These are phyloP conservation scores for Drosophila mettleri DNA, from an alignment of 2,888 invertebrate genomes.

Conservation along the genomic window DNA sequence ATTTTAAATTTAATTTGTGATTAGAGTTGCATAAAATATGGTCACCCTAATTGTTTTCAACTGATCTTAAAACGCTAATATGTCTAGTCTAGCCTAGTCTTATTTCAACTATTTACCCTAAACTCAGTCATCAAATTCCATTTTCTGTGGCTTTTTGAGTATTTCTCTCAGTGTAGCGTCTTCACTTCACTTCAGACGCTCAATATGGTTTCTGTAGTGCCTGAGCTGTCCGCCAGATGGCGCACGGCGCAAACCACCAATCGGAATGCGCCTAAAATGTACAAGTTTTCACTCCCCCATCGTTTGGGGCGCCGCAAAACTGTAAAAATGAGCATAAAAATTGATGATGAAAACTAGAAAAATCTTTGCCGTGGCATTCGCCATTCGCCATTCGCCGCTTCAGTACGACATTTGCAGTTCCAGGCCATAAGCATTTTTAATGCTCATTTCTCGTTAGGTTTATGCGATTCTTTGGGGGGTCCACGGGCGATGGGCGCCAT, in stretches of 20 bases:
- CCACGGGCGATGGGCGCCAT: conserved; percentile 51
- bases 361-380: conserved; percentile 42
- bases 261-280: conserved; percentile 42
- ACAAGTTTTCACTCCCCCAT: neutral
- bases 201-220: conserved; percentile 83
- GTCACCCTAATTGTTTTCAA: too few relatives aligned
- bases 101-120: too few relatives aligned
- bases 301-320: conserved; percentile 19
- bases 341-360: conserved; percentile 66
- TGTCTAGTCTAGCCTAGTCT: too few relatives aligned
- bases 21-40: neutral
- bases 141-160: neutral
- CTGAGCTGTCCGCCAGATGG: conserved; percentile 73
- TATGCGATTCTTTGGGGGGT: conserved; percentile 46
- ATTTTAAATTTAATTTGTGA: neutral
- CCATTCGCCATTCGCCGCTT: conserved; percentile 4
- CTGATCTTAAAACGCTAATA: too few relatives aligned
- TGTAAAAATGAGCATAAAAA: conserved; percentile 42
- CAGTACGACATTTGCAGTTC: conserved; percentile 11
- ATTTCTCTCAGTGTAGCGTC: conserved; percentile 1
- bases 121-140: too few relatives aligned
- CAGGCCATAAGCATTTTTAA: conserved; percentile 35
- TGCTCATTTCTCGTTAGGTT: conserved; percentile 23
- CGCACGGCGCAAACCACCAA: conserved; percentile 74
- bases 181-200: conserved; percentile 31